Conservation (phyloP, 2,113 vertebrate species). For the Empidonax traillii region DNA sequence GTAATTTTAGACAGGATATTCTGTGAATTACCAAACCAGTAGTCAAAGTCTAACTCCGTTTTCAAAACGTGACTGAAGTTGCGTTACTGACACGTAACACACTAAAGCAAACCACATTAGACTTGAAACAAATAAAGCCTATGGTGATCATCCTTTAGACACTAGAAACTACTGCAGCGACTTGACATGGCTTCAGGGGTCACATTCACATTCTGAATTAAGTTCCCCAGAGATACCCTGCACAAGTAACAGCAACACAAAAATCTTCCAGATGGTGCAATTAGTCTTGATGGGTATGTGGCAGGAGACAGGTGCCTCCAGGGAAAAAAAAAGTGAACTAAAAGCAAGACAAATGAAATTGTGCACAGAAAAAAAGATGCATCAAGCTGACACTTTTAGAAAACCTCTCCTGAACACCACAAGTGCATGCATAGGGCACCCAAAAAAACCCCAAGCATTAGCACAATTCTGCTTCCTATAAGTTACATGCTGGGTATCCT, state of each 20-base stretch:
- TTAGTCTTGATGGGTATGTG: conserved; percentile 78
- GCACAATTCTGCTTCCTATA: neutral
- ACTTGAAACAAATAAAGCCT: conserved; percentile 70
- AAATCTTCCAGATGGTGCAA: conserved; percentile 74
- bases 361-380: neutral
- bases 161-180: conserved; percentile 47
- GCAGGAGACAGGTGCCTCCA: conserved; percentile 69
- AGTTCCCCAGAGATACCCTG: conserved; percentile 54
- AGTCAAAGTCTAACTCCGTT: conserved; percentile 53
- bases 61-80: conserved; percentile 50
- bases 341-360: conserved; percentile 48
- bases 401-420: conserved; percentile 11
- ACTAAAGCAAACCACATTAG: conserved; percentile 39
- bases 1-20: conserved; percentile 4
- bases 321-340: conserved; percentile 51
- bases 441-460: neutral
- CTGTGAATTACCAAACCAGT: conserved; percentile 26
- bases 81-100: conserved; percentile 16
- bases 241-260: conserved; percentile 56
- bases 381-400: conserved; percentile 34
- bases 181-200: conserved; percentile 76
- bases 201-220: conserved; percentile 59
- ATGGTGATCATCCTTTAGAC: conserved; percentile 64
- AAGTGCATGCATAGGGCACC: neutral
- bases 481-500: neutral